phyloP scores from a whole-genome alignment of 1,140 invertebrate genomes.

The Drosophila pseudoobscura region DNA sequence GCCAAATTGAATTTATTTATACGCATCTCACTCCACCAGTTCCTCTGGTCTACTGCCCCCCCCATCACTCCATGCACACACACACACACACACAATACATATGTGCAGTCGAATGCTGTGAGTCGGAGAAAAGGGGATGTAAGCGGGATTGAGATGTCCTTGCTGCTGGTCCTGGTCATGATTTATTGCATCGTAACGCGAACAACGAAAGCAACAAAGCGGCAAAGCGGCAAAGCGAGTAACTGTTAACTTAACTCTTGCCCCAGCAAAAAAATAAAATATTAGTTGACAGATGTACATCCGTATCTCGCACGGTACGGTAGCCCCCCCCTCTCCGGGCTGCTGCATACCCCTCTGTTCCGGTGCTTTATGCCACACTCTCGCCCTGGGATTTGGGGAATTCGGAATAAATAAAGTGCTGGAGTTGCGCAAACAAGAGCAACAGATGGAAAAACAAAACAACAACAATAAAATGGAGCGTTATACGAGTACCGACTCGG shows the following conservation, averaged over 20 bases:
- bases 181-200: slow-evolving; percentile 25
- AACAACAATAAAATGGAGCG: slow-evolving; percentile 1
- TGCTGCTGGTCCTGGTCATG: slow-evolving; percentile 16
- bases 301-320: background rate
- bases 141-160: slow-evolving; percentile 39
- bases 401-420: slow-evolving; percentile 24
- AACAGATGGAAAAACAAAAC: slow-evolving; percentile 1
- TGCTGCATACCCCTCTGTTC: background rate
- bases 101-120: background rate
- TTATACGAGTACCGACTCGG: too few relatives aligned
- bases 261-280: slow-evolving; percentile 24
- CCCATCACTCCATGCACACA: too few relatives aligned
- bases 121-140: background rate
- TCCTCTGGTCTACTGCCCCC: too few relatives aligned
- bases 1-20: slow-evolving; percentile 44
- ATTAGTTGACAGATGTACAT: slow-evolving; percentile 45
- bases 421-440: slow-evolving; percentile 1
- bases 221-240: background rate
- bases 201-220: too few relatives aligned
- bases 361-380: background rate
- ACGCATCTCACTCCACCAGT: background rate
- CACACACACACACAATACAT: too few relatives aligned
- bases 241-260: slow-evolving; percentile 10
- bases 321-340: background rate
- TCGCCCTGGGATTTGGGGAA: slow-evolving; percentile 1